These are phyloP conservation scores for Drosophila fulvimacula DNA, from an alignment of 2,888 invertebrate species.

Conservation along the genomic window DNA sequence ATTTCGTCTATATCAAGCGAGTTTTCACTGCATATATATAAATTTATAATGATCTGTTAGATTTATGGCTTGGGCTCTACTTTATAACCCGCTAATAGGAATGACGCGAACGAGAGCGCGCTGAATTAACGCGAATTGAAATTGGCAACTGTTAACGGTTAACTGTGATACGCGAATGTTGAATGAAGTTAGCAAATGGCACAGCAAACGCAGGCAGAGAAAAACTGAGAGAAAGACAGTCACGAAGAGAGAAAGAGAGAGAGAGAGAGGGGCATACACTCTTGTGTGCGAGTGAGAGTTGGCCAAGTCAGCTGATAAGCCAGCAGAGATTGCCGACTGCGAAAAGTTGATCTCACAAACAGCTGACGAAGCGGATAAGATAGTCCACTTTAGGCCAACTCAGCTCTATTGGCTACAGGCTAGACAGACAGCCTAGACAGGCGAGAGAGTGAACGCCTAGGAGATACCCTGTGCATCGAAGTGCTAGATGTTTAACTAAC, in stretches of 20 bases:
- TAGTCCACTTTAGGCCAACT: conserved; percentile 27
- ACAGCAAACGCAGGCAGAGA: conserved; percentile 14
- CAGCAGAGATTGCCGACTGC: conserved; percentile 11
- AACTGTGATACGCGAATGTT: conserved; percentile 74
- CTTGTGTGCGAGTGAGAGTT: conserved; percentile 19
- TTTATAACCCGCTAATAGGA: conserved; percentile 16
- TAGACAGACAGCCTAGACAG: conserved; percentile 10
- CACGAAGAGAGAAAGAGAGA: conserved; percentile 12
- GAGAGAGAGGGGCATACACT: too few relatives aligned
- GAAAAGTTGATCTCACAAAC: conserved; percentile 49
- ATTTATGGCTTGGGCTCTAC: conserved; percentile 8
- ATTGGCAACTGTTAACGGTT: conserved; percentile 72
- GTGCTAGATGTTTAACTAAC: background rate
- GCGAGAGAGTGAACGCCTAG: background rate
- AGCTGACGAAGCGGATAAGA: conserved; percentile 51
- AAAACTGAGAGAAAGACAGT: conserved; percentile 14
- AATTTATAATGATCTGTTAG: background rate
- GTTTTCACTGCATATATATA: conserved; percentile 2
- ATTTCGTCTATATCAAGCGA: conserved; percentile 4
- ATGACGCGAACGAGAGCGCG: conserved; percentile 23
- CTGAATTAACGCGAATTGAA: conserved; percentile 28
- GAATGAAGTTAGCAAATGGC: conserved; percentile 31
- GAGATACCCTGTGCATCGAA: background rate
- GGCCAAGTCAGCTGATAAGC: conserved; percentile 43
- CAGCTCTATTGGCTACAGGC: conserved; percentile 2